phyloP scores from a whole-genome alignment of 2,888 invertebrate species.

The Leptopilina syphax region DNA sequence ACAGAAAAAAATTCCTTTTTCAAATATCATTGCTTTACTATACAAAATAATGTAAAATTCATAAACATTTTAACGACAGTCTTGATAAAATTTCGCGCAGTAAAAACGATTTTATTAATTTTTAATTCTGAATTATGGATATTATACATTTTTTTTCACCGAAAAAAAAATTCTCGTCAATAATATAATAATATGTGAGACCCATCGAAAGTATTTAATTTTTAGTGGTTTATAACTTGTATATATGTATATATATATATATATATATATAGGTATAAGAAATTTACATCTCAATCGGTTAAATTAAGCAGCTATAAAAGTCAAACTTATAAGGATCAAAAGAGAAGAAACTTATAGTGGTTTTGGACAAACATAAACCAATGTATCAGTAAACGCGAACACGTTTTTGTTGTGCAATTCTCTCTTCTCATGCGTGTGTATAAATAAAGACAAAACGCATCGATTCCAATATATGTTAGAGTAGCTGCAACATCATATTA shows the following conservation, averaged over 20 bases:
- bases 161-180: not conserved
- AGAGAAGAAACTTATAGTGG: slow-evolving; percentile 2
- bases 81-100: not conserved
- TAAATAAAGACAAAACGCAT: slow-evolving; percentile 34
- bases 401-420: slow-evolving; percentile 34
- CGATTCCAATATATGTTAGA: slow-evolving; percentile 31
- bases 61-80: not conserved
- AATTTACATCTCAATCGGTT: slow-evolving; percentile 24
- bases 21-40: no score
- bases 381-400: slow-evolving; percentile 16
- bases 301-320: slow-evolving; percentile 28
- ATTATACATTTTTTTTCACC: not conserved
- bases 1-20: no score
- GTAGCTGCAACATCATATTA: slow-evolving; percentile 22
- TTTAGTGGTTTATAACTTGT: not conserved
- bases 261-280: not conserved
- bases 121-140: slow-evolving; percentile 33
- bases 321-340: slow-evolving; percentile 31
- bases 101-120: slow-evolving; percentile 25
- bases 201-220: slow-evolving; percentile 1
- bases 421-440: not conserved
- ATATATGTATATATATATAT: no score
- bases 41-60: not conserved
- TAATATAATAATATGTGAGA: no score
- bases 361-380: slow-evolving; percentile 8